phyloP scores from a whole-genome alignment of 1,140 invertebrate genomes.

The Araneus ventricosus region DNA sequence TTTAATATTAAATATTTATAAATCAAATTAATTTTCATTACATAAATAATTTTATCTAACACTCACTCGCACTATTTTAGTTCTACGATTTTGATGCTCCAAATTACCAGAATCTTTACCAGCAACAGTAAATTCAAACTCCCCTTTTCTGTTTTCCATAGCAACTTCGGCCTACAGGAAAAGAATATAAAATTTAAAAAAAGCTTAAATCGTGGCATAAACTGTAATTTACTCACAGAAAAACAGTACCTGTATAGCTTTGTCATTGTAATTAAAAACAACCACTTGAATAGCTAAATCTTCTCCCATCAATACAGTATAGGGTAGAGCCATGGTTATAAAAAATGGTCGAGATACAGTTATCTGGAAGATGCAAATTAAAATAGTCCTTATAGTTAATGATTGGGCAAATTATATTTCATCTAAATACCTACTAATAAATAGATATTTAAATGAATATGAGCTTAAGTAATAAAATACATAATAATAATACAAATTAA shows the following conservation, averaged over 20 bases:
- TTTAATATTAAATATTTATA: no score
- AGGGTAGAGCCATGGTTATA: slow-evolving; percentile 91
- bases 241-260: slow-evolving; percentile 83
- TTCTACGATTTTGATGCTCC: slow-evolving; percentile 75
- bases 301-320: slow-evolving; percentile 94
- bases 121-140: slow-evolving; percentile 90
- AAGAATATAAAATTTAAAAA: neutral
- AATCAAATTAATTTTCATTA: neutral
- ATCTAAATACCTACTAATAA: no score
- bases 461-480: no score
- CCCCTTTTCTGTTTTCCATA: slow-evolving; percentile 88
- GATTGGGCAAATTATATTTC: no score
- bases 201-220: neutral
- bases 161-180: slow-evolving; percentile 86
- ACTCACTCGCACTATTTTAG: slow-evolving; percentile 71
- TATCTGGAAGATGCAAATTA: slow-evolving; percentile 81
- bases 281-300: slow-evolving; percentile 93
- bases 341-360: slow-evolving; percentile 94
- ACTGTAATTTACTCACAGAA: no score
- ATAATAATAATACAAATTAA: no score
- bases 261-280: slow-evolving; percentile 93
- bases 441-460: no score
- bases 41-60: neutral
- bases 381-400: no score
- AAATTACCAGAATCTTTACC: slow-evolving; percentile 83